phyloP scores from a whole-genome alignment of 1,140 invertebrate species.

The Antheraea pernyi region DNA sequence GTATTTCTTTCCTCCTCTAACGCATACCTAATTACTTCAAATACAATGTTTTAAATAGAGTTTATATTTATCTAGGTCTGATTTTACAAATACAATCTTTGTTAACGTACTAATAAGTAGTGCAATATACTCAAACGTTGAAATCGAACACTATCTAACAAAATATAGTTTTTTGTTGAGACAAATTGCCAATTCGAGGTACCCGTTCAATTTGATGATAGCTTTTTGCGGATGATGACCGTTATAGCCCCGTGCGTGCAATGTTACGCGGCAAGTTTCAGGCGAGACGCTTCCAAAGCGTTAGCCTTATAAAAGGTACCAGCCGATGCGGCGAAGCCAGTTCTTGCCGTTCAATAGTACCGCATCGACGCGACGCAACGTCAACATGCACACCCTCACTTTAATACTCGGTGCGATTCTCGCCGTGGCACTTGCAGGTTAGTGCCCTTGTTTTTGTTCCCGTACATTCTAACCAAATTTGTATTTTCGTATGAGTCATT shows the following conservation, averaged over 20 bases:
- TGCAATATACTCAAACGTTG: background rate
- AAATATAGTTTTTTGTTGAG: conserved; percentile 12
- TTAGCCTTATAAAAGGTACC: conserved; percentile 53
- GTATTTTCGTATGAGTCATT: conserved; percentile 10
- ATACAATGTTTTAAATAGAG: no score
- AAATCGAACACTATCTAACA: conserved; percentile 6
- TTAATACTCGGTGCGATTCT: conserved; percentile 51
- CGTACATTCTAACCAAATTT: background rate
- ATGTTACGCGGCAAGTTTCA: conserved; percentile 41
- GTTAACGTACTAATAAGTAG: no score
- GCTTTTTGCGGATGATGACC: conserved; percentile 46
- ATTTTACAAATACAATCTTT: no score
- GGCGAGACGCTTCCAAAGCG: conserved; percentile 30
- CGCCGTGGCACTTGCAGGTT: conserved; percentile 66
- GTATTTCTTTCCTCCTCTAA: no score
- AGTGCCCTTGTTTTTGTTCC: conserved; percentile 66
- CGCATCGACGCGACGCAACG: conserved; percentile 33
- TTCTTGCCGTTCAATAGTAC: conserved; percentile 40
- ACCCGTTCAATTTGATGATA: conserved; percentile 35
- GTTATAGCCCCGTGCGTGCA: conserved; percentile 46
- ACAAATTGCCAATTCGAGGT: conserved; percentile 24
- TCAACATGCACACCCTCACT: conserved; percentile 51
- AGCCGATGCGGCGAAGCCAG: conserved; percentile 45
- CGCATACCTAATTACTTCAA: no score
- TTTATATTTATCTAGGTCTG: no score